Evolutionary conservation across 53 echinoderm and acorn worm species (phyloP).

Genomic region (Pentamera pediparva): DNA sequence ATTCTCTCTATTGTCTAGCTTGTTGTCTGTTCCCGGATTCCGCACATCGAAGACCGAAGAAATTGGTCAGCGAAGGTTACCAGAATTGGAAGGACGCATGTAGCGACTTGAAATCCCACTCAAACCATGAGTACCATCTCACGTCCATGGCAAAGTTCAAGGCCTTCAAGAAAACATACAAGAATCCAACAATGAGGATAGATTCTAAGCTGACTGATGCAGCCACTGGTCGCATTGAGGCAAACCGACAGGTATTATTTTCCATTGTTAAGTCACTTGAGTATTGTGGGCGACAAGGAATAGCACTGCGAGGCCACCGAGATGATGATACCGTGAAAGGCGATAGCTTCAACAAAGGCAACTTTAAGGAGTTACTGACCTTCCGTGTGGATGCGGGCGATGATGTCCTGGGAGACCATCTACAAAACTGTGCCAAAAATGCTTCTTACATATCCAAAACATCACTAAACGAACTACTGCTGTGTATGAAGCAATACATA

Average conservation of each 20-base stretch:
- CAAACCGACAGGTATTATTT: conserved; percentile 16
- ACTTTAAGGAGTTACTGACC: conserved; percentile 27
- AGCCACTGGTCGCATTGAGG: background rate
- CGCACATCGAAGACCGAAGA: background rate
- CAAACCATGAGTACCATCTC: background rate
- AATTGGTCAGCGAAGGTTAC: background rate
- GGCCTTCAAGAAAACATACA: background rate
- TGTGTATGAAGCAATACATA: conserved; percentile 35
- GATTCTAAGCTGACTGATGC: background rate
- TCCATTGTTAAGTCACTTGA: conserved; percentile 13
- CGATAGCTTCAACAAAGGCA: conserved; percentile 17
- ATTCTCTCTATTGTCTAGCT: conserved; percentile 6
- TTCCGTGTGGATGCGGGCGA: conserved; percentile 25
- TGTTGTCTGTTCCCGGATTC: conserved; percentile 9
- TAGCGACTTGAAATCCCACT: background rate
- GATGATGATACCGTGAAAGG: conserved; percentile 20
- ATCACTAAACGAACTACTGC: conserved; percentile 32
- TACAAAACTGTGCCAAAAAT: conserved; percentile 17
- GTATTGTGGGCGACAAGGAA: conserved; percentile 37
- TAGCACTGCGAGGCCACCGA: conserved; percentile 29
- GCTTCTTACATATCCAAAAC: conserved; percentile 38
- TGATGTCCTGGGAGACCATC: conserved; percentile 1
- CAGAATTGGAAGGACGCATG: conserved; percentile 9
- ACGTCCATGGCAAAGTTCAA: background rate
- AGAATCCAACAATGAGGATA: background rate